Evolutionary conservation across 35 echinoderm and acorn worm genomes (phyloP), one percentile per base, ranked within the genome.

Genomic region (Stichopus chloronotus): DNA sequence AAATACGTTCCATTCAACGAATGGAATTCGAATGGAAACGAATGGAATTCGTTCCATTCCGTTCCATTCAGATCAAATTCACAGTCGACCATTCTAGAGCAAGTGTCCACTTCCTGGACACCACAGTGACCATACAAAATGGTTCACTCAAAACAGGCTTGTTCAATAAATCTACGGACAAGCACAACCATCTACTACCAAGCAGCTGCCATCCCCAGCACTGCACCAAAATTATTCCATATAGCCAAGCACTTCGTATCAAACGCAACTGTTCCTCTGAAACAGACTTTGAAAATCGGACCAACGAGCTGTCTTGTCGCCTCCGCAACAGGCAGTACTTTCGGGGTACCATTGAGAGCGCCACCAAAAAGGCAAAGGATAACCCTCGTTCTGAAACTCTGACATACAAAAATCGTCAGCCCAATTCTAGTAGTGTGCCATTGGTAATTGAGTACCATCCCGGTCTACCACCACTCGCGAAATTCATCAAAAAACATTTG

Each of bases 341-440:
- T n/a, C n/a, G n/a, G n/a, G n/a, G n/a, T n/a, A n/a, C n/a, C n/a
- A n/a, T n/a, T n/a, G n/a, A 57, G 56, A 56, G 56, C 52, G 82
- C 56, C 76, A 78, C 19, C 76, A 78, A 78, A 78, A 11, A 78
- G 5, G 76, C 76, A 78, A 78, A 78, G 8, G 76, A 78, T 25
- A 78, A 11, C 76, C 2, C 76, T 78, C 76, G 76, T 25, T 25
- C 1, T 43, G 21, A 23, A 78, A 78, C 21, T 78, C 76, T 78
- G 76, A 78, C 76, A 19, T 78, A 78, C 76, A 78, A 78, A 78
- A 24, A 5, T 78, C 17, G 76, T 78, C 76, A 78, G 16, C 21
- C 4, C 21, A 23, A 78, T 78, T 78, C 76, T 6, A 43, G 52
- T 0, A 78, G 76, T 0, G 76, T 78, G 76, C 20, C 76, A 78